Conservation (phyloP, 2,797 vertebrate genomes). For the Rhabdophis nuchalis region DNA sequence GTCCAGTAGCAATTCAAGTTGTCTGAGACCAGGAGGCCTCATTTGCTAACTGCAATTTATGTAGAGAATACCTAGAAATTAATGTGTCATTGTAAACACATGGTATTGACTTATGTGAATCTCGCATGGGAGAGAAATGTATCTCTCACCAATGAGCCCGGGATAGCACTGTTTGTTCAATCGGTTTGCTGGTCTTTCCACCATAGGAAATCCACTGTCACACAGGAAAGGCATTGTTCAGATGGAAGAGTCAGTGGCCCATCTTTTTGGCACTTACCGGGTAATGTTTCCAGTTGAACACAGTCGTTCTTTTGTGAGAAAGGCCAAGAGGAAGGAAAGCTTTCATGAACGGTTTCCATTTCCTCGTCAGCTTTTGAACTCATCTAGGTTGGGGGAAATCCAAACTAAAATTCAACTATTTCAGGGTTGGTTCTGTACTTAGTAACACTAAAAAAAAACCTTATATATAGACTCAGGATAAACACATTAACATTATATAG, state of each 20-base stretch:
- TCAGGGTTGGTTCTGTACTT: neutral
- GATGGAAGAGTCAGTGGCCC: neutral
- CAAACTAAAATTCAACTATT: neutral
- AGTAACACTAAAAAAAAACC: neutral
- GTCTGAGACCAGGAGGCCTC: conserved; percentile 43
- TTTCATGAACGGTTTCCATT: neutral
- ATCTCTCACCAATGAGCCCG: neutral
- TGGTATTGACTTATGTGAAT: neutral
- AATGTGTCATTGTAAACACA: neutral
- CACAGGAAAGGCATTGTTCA: neutral
- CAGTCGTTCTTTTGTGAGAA: neutral
- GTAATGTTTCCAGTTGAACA: neutral
- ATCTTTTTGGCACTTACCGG: neutral
- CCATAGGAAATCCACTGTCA: neutral
- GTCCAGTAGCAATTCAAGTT: neutral
- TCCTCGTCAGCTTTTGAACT: neutral
- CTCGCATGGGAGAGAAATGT: neutral
- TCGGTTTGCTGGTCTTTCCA: neutral
- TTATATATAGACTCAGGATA: neutral
- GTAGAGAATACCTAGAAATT: neutral
- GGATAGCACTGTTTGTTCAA: neutral
- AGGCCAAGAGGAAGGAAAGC: neutral
- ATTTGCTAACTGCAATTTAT: neutral
- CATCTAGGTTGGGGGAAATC: neutral
- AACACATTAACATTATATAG: neutral